phyloP scores from a whole-genome alignment of 2,113 vertebrate species.

The Paradisaea rubra region DNA sequence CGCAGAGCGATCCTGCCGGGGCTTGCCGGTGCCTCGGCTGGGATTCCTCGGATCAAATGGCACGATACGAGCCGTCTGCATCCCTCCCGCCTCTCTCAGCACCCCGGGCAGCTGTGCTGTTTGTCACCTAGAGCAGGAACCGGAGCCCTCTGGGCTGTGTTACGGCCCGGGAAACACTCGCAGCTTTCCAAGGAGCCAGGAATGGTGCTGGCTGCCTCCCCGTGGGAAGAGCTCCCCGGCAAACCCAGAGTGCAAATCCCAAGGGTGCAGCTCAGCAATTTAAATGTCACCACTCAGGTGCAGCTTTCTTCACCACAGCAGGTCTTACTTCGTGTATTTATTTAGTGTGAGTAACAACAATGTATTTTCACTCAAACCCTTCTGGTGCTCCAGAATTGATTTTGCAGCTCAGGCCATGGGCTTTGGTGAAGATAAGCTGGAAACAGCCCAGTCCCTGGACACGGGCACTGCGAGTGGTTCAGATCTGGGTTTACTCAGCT shows the following conservation, averaged over 20 bases:
- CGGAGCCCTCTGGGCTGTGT: background rate
- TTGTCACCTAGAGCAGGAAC: background rate
- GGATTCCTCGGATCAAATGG: background rate
- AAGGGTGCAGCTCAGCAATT: background rate
- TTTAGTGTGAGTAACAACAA: background rate
- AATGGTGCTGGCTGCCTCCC: background rate
- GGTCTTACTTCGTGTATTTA: background rate
- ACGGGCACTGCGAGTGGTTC: background rate
- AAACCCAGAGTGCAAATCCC: background rate
- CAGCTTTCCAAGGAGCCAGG: background rate
- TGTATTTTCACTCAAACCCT: background rate
- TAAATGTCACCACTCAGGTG: background rate
- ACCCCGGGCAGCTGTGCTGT: background rate
- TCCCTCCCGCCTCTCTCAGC: background rate
- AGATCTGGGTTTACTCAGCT: background rate
- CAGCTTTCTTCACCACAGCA: background rate
- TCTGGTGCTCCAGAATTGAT: background rate
- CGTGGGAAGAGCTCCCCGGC: accelerated
- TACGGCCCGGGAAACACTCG: background rate
- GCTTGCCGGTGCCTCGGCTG: background rate
- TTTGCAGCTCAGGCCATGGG: background rate
- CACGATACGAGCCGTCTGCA: accelerated
- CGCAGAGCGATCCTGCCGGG: background rate
- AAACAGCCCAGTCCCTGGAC: background rate
- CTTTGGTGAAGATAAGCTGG: background rate